Evolutionary conservation across 2,888 invertebrate genomes (phyloP).

Genomic region (Ceratothoa steindachneri): DNA sequence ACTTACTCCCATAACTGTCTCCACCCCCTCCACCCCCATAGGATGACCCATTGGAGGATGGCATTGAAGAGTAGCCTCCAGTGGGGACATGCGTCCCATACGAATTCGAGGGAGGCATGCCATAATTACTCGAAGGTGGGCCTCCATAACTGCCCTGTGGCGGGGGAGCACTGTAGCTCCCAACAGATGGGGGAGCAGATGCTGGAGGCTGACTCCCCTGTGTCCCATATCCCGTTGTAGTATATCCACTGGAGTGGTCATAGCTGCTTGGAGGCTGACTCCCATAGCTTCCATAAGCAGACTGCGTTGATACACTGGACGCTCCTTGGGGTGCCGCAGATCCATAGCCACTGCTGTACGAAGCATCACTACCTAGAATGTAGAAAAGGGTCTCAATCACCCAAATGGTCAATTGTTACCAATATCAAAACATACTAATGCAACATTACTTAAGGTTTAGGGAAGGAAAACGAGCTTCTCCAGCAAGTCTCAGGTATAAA

Average conservation of each 20-base stretch:
- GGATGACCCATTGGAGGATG: background rate
- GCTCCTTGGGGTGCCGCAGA: background rate
- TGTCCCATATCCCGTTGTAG: background rate
- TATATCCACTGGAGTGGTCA: slow-evolving; percentile 1
- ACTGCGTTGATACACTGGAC: background rate
- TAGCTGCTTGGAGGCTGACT: slow-evolving; percentile 1
- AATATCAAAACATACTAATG: too few species aligned
- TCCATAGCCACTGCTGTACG: slow-evolving; percentile 1
- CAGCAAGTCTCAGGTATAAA: too few species aligned
- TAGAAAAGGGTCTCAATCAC: too few species aligned
- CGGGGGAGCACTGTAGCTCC: background rate
- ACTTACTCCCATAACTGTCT: background rate
- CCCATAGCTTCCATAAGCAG: background rate
- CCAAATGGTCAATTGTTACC: too few species aligned
- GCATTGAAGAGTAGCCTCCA: background rate
- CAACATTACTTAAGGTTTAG: too few species aligned
- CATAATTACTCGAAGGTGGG: background rate
- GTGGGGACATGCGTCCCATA: background rate
- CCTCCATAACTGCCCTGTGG: slow-evolving; percentile 1
- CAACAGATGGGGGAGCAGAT: background rate
- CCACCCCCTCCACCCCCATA: background rate
- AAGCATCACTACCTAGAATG: background rate
- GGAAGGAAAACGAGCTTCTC: too few species aligned
- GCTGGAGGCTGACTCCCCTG: background rate
- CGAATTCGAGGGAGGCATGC: background rate